Conservation (phyloP, 2,888 invertebrate genomes). For the Diplazon laetatorius region DNA sequence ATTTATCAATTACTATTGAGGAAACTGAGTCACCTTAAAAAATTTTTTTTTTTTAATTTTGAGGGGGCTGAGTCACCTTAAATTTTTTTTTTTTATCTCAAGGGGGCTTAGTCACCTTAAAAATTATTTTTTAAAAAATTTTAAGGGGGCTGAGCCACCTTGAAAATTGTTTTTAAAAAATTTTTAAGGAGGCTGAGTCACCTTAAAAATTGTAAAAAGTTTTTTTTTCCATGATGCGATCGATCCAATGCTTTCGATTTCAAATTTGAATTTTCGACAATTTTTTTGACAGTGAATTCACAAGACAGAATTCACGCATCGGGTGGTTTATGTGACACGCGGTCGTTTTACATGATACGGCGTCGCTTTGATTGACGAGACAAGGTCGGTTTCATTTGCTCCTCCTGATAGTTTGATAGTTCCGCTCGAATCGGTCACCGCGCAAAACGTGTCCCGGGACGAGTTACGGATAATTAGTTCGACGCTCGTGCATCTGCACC, state of each 20-base stretch:
- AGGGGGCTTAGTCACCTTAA: too few relatives aligned
- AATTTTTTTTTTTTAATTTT: too few relatives aligned
- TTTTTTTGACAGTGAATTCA: constrained; percentile 30
- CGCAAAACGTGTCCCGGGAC: constrained; percentile 27
- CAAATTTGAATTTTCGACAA: too few relatives aligned
- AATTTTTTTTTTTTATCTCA: too few relatives aligned
- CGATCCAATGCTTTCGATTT: background rate
- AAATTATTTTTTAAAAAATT: too few relatives aligned
- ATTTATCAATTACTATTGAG: background rate
- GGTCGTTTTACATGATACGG: background rate
- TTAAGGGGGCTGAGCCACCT: too few relatives aligned
- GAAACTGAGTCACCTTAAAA: too few relatives aligned
- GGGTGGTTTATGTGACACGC: constrained; percentile 17
- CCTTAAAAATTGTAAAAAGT: background rate
- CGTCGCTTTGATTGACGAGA: constrained; percentile 62
- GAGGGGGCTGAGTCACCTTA: too few relatives aligned
- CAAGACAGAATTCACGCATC: constrained; percentile 23
- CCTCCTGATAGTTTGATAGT: constrained; percentile 69
- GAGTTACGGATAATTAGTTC: constrained; percentile 71
- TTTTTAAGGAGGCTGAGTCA: too few relatives aligned
- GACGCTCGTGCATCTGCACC: constrained; percentile 63
- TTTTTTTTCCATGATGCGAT: background rate
- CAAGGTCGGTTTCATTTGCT: constrained; percentile 73
- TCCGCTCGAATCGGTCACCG: constrained; percentile 55
- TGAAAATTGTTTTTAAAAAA: too few relatives aligned